A percentile compares a stretch with the other conserved stretches of the same genome.
Evolutionary conservation across 2,113 vertebrate species (phyloP).

Genomic region (Cercocebus atys): DNA sequence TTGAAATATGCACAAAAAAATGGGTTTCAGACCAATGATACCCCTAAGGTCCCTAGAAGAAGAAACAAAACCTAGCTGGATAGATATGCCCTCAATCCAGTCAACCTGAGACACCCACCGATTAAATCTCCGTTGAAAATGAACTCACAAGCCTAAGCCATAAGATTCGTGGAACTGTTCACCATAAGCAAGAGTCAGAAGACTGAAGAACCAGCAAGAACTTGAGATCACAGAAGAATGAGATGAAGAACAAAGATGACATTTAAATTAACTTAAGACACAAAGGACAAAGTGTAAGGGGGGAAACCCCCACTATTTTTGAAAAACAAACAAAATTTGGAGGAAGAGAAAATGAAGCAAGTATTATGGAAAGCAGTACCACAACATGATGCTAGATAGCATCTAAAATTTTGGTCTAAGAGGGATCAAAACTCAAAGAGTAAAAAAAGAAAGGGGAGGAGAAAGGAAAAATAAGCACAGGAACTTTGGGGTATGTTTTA

Average conservation of each 20-base stretch:
- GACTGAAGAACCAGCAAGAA: background rate
- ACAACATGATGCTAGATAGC: background rate
- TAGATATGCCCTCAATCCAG: background rate
- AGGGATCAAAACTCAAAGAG: background rate
- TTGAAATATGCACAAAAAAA: background rate
- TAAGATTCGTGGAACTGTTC: background rate
- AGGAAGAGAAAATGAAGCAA: background rate
- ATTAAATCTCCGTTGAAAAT: background rate
- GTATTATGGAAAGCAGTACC: background rate
- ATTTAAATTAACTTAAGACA: background rate
- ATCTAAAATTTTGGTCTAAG: background rate
- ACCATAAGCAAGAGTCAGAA: background rate
- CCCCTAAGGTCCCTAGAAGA: background rate
- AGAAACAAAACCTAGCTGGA: conserved; percentile 1
- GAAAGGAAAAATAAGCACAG: background rate
- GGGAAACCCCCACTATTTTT: background rate
- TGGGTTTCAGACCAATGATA: background rate
- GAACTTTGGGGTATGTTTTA: background rate
- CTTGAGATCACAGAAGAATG: background rate
- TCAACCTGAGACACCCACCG: background rate
- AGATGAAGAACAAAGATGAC: background rate
- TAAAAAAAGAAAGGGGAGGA: background rate
- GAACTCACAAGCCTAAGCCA: background rate
- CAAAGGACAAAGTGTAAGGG: background rate
- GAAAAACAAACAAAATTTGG: background rate